Conservation (phyloP, 2,888 invertebrate genomes). For the Drosophila nigritarsus region DNA sequence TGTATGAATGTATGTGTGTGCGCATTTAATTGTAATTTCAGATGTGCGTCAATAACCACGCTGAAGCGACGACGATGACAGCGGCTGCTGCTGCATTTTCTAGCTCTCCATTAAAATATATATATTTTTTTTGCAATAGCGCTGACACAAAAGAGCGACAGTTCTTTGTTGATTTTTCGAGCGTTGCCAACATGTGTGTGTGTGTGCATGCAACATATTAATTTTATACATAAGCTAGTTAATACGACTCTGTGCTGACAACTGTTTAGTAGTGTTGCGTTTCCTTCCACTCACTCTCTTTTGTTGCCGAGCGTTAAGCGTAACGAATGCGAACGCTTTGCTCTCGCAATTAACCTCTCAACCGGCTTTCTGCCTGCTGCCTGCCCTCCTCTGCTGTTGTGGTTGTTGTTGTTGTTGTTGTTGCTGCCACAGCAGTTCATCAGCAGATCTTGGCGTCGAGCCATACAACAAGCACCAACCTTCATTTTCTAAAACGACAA, state of each 20-base stretch:
- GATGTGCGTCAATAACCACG: slow-evolving; percentile 72
- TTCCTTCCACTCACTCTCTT: slow-evolving; percentile 25
- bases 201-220: slow-evolving; percentile 40
- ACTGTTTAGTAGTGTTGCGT: slow-evolving; percentile 43
- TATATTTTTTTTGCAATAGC: slow-evolving; percentile 1
- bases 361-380: slow-evolving; percentile 74
- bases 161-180: slow-evolving; percentile 54
- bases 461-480: slow-evolving; percentile 9
- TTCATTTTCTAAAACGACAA: slow-evolving; percentile 25
- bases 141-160: slow-evolving; percentile 43
- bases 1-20: slow-evolving; percentile 23
- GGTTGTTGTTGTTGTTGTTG: slow-evolving; percentile 18
- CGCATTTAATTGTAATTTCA: slow-evolving; percentile 70
- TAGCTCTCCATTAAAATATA: slow-evolving; percentile 2
- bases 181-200: slow-evolving; percentile 41
- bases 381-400: slow-evolving; percentile 41
- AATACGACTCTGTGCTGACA: slow-evolving; percentile 22
- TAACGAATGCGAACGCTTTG: slow-evolving; percentile 72
- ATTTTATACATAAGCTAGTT: slow-evolving; percentile 49
- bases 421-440: slow-evolving; percentile 37
- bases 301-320: slow-evolving; percentile 64
- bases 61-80: slow-evolving; percentile 12
- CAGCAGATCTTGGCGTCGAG: slow-evolving; percentile 54
- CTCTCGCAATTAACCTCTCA: slow-evolving; percentile 78
- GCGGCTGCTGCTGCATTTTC: slow-evolving; percentile 24